These are phyloP conservation scores for Atta texana DNA, from an alignment of 1,140 invertebrate genomes.

Conservation along the genomic window DNA sequence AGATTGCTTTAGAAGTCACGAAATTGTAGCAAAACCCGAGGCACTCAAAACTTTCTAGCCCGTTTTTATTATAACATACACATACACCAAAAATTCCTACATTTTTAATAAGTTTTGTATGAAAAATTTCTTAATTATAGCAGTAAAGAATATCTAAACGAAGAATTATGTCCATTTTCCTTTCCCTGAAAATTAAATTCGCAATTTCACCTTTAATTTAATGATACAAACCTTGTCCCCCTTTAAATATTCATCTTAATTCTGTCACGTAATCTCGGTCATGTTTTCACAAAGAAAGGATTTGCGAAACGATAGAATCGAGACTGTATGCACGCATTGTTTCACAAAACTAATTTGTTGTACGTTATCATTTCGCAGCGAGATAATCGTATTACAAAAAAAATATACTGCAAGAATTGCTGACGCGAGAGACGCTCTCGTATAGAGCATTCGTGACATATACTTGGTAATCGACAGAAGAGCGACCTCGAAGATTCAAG, in stretches of 20 bases:
- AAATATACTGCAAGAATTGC: not conserved
- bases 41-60: no score
- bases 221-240: no score
- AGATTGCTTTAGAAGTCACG: no score
- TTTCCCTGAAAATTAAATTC: no score
- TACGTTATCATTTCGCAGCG: not conserved
- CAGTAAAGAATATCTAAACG: no score
- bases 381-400: constrained; percentile 43
- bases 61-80: no score
- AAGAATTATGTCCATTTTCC: no score
- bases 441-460: not conserved
- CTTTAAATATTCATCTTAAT: constrained; percentile 26
- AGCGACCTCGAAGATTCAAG: not conserved
- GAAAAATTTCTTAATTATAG: no score
- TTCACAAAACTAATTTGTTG: constrained; percentile 38
- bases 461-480: not conserved
- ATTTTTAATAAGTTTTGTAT: no score
- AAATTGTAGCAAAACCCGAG: no score
- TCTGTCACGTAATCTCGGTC: constrained; percentile 5
- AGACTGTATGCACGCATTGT: not conserved
- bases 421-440: not conserved
- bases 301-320: not conserved
- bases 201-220: no score
- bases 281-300: constrained; percentile 16
- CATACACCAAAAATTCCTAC: no score